phyloP scores from a whole-genome alignment of 2,113 vertebrate genomes.

The Cheilinus undulatus region DNA sequence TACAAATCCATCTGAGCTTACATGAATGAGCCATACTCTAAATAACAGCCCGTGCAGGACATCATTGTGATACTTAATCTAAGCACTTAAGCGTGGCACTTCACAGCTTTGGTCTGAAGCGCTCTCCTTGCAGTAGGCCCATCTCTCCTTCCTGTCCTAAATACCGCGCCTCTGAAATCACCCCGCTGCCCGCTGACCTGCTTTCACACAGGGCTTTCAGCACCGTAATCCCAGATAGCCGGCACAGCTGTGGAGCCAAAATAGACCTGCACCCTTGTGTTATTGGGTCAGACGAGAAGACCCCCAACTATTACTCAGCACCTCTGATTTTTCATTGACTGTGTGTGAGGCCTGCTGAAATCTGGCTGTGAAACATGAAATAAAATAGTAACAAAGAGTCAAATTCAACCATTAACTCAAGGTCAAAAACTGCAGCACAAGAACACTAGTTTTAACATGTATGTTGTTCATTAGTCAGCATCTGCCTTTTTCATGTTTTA shows the following conservation, averaged over 20 bases:
- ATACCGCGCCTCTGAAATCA: slow-evolving; percentile 67
- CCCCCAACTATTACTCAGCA: slow-evolving; percentile 71
- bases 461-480: not conserved
- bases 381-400: slow-evolving; percentile 10
- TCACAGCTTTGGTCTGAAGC: slow-evolving; percentile 23
- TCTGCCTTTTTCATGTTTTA: not conserved
- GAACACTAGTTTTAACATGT: not conserved
- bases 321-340: slow-evolving; percentile 35
- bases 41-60: not conserved
- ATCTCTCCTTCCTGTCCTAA: slow-evolving; percentile 66
- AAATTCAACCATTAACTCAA: not conserved
- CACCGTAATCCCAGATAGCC: slow-evolving; percentile 68
- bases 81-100: slow-evolving; percentile 46
- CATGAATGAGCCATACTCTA: not conserved
- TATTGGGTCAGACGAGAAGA: slow-evolving; percentile 64
- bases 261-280: slow-evolving; percentile 69
- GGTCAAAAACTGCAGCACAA: not conserved
- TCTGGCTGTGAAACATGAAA: slow-evolving; percentile 1
- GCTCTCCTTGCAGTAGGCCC: slow-evolving; percentile 41
- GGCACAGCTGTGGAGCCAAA: slow-evolving; percentile 79
- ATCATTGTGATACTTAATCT: slow-evolving; percentile 44
- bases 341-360: slow-evolving; percentile 9
- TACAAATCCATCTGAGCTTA: not conserved
- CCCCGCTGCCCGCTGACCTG: slow-evolving; percentile 70
- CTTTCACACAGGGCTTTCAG: slow-evolving; percentile 77